A percentile compares a stretch with the other conserved stretches of the same genome.
Conservation (phyloP, 2,888 invertebrate genomes). For the Cantharis nigra region DNA sequence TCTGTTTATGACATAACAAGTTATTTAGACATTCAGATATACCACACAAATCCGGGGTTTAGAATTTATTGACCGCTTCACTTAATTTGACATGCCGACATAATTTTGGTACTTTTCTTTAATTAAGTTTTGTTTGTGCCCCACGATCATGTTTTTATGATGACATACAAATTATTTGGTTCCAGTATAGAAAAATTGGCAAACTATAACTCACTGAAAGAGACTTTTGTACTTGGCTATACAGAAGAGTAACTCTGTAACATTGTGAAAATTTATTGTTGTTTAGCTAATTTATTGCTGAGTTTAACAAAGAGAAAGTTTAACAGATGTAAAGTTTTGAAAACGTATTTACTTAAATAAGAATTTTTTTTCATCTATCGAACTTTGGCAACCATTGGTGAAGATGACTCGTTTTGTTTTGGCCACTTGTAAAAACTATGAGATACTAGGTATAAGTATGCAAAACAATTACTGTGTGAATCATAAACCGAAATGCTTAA, state of each 20-base stretch:
- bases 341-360: neutral
- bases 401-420: too few relatives aligned
- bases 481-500: neutral
- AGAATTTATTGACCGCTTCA: neutral
- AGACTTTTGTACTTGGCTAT: neutral
- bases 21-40: neutral
- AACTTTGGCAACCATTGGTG: too few relatives aligned
- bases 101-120: neutral
- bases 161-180: neutral
- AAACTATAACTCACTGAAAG: neutral
- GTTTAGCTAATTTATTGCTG: neutral
- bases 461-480: neutral
- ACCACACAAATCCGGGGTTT: conserved; percentile 1
- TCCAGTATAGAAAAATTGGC: neutral
- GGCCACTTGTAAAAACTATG: too few relatives aligned
- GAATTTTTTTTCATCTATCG: too few relatives aligned
- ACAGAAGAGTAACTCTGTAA: neutral
- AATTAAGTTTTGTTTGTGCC: neutral
- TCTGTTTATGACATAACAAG: conserved; percentile 1
- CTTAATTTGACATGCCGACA: neutral
- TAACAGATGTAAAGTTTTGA: neutral
- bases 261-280: neutral
- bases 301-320: neutral
- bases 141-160: neutral
- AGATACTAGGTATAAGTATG: too few relatives aligned